Percentiles rank a stretch among this genome's conserved stretches.
Conservation (phyloP, 2,797 vertebrate genomes). For the Carcharodon carcharias region DNA sequence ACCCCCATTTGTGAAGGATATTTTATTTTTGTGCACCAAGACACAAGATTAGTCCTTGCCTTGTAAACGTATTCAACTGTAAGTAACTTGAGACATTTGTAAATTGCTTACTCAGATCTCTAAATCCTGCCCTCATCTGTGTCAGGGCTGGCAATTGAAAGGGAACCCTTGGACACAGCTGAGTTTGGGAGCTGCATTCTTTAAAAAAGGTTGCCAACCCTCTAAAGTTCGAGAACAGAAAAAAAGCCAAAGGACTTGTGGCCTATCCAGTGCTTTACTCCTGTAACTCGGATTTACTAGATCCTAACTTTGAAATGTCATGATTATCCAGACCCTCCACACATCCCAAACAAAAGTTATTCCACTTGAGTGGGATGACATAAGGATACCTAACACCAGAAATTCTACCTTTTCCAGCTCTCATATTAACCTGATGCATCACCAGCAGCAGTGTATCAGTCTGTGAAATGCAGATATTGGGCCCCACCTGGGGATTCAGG, state of each 20-base stretch:
- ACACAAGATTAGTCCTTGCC: background rate
- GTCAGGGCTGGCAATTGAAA: background rate
- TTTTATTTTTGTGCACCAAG: constrained; percentile 19
- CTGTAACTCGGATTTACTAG: background rate
- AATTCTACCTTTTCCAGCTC: background rate
- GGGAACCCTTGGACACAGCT: background rate
- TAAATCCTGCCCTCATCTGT: background rate
- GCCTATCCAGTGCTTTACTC: too few species aligned
- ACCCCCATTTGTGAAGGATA: background rate
- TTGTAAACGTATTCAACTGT: background rate
- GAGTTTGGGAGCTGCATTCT: background rate
- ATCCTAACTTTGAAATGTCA: background rate
- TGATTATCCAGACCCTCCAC: background rate
- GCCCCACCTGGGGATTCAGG: background rate
- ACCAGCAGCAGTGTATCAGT: background rate
- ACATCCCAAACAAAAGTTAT: background rate
- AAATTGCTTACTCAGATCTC: background rate
- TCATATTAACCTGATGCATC: background rate
- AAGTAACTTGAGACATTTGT: constrained; percentile 25
- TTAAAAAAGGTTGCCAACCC: background rate
- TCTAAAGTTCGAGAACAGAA: background rate
- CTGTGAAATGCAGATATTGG: background rate
- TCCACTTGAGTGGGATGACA: too few species aligned
- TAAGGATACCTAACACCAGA: background rate
- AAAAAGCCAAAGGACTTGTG: background rate